phyloP scores from a whole-genome alignment of 2,113 vertebrate genomes.

The Chelonoidis abingdonii region DNA sequence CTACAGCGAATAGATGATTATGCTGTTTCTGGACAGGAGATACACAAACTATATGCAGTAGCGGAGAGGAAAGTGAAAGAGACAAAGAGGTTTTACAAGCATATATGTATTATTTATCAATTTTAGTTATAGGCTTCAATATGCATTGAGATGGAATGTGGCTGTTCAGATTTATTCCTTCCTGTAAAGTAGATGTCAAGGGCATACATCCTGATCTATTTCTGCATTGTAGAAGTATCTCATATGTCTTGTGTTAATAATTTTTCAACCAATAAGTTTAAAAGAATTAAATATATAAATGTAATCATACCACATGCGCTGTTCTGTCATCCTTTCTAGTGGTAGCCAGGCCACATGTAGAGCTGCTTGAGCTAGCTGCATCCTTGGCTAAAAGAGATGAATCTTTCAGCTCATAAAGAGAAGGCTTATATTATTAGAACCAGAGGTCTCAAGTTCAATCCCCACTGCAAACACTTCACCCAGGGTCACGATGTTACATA shows the following conservation, averaged over 20 bases:
- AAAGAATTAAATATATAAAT: background rate
- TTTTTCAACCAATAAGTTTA: background rate
- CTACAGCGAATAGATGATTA: accelerated
- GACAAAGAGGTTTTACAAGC: background rate
- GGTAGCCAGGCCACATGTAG: background rate
- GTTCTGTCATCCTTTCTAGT: background rate
- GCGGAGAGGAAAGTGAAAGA: background rate
- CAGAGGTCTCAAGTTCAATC: background rate
- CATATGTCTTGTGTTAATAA: background rate
- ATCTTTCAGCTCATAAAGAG: background rate
- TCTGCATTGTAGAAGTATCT: background rate
- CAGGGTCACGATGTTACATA: background rate
- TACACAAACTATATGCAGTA: background rate
- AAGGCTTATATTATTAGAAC: background rate
- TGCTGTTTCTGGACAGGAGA: background rate
- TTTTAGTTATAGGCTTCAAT: background rate
- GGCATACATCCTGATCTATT: background rate
- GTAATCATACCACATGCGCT: background rate
- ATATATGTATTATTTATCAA: background rate
- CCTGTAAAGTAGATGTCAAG: background rate
- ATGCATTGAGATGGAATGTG: background rate
- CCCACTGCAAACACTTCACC: background rate
- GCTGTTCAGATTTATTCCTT: background rate
- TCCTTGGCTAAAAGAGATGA: background rate
- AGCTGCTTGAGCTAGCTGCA: background rate